Evolutionary conservation across 2,888 invertebrate species (phyloP).

Genomic region (Scaptomyza flava): DNA sequence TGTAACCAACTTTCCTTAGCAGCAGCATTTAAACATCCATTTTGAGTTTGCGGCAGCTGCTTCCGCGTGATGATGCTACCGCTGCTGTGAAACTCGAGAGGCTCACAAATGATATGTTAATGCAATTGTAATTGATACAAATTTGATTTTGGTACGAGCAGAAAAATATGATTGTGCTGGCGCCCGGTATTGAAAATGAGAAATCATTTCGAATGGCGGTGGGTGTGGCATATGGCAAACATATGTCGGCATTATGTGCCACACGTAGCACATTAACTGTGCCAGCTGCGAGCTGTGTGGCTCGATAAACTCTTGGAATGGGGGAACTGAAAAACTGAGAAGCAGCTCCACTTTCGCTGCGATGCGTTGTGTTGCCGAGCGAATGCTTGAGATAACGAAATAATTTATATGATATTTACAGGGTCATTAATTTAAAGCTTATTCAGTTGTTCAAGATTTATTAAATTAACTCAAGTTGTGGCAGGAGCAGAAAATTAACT

Average conservation of each 20-base stretch:
- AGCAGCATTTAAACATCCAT: conserved; percentile 54
- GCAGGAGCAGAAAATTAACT: conserved; percentile 40
- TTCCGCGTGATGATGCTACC: conserved; percentile 6
- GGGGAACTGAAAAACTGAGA: background rate
- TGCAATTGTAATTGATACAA: conserved; percentile 81
- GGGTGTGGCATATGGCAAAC: conserved; percentile 52
- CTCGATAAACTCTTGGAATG: background rate
- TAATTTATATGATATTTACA: conserved; percentile 82
- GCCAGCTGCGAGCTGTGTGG: conserved; percentile 50
- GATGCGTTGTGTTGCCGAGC: conserved; percentile 23
- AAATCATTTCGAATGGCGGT: conserved; percentile 64
- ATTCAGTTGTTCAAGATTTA: conserved; percentile 84
- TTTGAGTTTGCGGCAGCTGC: conserved; percentile 43
- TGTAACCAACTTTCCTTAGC: conserved; percentile 7
- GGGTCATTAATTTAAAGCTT: conserved; percentile 83
- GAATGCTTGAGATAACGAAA: conserved; percentile 68
- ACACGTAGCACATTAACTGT: conserved; percentile 47
- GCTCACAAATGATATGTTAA: conserved; percentile 76
- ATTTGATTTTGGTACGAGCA: conserved; percentile 72
- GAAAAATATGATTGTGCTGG: conserved; percentile 54
- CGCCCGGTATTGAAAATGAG: conserved; percentile 67
- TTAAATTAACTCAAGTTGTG: conserved; percentile 83
- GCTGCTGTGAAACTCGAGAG: conserved; percentile 53
- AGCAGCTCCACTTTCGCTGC: conserved; percentile 18
- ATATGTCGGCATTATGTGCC: conserved; percentile 65